Evolutionary conservation across 2,797 vertebrate genomes (phyloP).

Genomic region (Hylomyscus alleni): DNA sequence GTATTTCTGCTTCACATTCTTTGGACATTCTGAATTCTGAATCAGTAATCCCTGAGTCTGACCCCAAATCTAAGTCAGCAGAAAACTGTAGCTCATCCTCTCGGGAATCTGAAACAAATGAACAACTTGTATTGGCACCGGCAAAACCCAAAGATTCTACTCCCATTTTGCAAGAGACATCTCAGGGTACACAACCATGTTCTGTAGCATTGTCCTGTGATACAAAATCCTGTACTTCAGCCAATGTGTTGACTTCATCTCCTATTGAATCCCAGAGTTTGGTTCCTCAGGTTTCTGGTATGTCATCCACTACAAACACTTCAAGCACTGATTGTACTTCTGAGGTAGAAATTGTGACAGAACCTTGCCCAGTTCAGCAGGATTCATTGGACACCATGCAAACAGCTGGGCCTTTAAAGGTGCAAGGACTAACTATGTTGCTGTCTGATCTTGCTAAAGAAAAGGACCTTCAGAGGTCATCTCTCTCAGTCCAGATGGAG

Average conservation of each 20-base stretch:
- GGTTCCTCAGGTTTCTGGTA: slow-evolving; percentile 84
- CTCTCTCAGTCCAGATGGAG: slow-evolving; percentile 81
- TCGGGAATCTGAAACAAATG: slow-evolving; percentile 56
- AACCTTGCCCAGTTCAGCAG: slow-evolving; percentile 78
- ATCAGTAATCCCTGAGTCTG: slow-evolving; percentile 65
- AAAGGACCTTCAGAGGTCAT: slow-evolving; percentile 83
- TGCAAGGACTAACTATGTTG: slow-evolving; percentile 88
- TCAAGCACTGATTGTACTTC: slow-evolving; percentile 73
- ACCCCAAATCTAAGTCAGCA: slow-evolving; percentile 62
- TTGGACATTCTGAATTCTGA: slow-evolving; percentile 75
- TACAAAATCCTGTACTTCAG: slow-evolving; percentile 73
- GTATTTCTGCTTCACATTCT: slow-evolving; percentile 76
- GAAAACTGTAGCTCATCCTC: slow-evolving; percentile 68
- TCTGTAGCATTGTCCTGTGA: slow-evolving; percentile 74
- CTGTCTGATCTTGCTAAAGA: slow-evolving; percentile 89
- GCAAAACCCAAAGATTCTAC: slow-evolving; percentile 78
- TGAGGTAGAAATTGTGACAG: slow-evolving; percentile 77
- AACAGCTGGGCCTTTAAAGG: slow-evolving; percentile 86
- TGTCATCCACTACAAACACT: slow-evolving; percentile 77
- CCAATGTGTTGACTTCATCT: slow-evolving; percentile 74
- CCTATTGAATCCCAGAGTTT: slow-evolving; percentile 74
- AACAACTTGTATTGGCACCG: slow-evolving; percentile 73
- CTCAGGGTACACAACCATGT: slow-evolving; percentile 78
- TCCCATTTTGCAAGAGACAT: slow-evolving; percentile 69
- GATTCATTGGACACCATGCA: slow-evolving; percentile 83